phyloP scores from a whole-genome alignment of 2,797 vertebrate genomes.

The Neosilurus mollespiculum region DNA sequence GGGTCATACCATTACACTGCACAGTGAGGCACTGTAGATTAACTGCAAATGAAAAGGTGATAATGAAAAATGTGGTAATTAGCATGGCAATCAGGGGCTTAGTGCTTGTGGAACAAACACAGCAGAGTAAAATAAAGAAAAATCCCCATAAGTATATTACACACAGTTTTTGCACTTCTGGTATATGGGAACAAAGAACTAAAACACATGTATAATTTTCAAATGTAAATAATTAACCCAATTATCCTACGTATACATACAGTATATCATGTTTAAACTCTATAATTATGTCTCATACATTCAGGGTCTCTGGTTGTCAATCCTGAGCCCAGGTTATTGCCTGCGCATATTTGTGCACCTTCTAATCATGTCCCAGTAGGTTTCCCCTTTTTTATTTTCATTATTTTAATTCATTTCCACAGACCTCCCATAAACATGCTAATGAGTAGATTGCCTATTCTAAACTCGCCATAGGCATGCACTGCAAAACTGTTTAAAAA shows the following conservation, averaged over 20 bases:
- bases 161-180: neutral
- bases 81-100: neutral
- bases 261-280: no score
- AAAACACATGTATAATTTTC: neutral
- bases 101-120: neutral
- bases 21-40: constrained; percentile 17
- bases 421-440: neutral
- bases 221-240: neutral
- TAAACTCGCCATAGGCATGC: neutral
- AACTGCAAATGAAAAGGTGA: constrained; percentile 28
- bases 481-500: no score
- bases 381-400: neutral
- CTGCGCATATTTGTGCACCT: neutral
- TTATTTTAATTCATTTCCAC: no score
- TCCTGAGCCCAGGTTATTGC: neutral
- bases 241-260: neutral
- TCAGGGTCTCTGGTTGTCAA: neutral
- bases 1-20: constrained; percentile 5
- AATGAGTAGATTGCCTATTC: neutral
- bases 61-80: neutral
- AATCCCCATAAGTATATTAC: no score
- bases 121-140: neutral
- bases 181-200: neutral
- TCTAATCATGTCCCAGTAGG: neutral
- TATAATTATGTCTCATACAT: neutral